Base-by-base conservation (phyloP, 2,113 vertebrate genomes). In the Gopherus flavomarginatus region DNA sequence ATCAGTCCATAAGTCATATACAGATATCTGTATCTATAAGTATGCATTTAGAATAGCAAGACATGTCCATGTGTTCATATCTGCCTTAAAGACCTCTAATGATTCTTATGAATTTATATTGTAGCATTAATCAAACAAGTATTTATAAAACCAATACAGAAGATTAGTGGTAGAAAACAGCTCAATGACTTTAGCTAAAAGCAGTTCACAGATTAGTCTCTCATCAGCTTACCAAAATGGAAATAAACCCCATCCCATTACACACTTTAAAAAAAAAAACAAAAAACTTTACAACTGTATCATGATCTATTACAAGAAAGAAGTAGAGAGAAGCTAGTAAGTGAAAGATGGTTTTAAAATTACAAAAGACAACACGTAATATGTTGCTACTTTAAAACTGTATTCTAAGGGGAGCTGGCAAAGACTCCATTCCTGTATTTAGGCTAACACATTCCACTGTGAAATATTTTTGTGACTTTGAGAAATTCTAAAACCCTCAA, bases 1-100 rank as follows among this genome's bases (percentile, higher is more conserved):
- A 49, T 57, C 56, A 53, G 17, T 82, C 44, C 86, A 1, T 62
- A 56, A 86, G 6, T 14, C 56, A 6, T 56, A 42, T 22, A 86
- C 26, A 53, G 52, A 53, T 53, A 53, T 53, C 19, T 21, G 19
- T 21, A 21, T 53, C 52, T 53, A 53, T 35, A 65, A 69, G 69
- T 50, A 56, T 24, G 35, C 5, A n/a, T 19, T 5, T 4, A 27
- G 11, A 56, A 78, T 31, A 93, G 26, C 8, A n/a, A 54, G 57
- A 21, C 10, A 16, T 44, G 17, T 21, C 27, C 79, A 79, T 86
- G 83, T 8, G 65, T 0, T 0, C 11, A 78, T 16, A 78, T 16
- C 35, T 87, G 35, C 42, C 24, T 86, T 50, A 78, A 59, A 78
- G 21, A 11, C 7, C 52, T 47, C 57, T 78, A 62, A 62, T 62